Evolutionary conservation across 2,888 invertebrate genomes (phyloP).

Genomic region (Schizotus pectinicornis): DNA sequence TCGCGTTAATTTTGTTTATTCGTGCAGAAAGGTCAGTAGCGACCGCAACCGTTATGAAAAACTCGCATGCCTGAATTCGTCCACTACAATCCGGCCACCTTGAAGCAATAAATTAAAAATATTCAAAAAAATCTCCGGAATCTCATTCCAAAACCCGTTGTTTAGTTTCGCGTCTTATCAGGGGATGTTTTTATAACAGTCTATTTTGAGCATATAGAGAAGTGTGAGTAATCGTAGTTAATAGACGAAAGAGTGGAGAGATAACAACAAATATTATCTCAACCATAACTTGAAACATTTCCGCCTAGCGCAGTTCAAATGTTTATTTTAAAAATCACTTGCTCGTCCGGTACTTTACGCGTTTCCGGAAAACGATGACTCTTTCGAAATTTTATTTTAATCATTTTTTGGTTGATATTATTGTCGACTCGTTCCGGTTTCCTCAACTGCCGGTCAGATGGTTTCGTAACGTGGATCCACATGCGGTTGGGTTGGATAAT

Average conservation of each 20-base stretch:
- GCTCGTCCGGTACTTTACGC: slow-evolving; percentile 35
- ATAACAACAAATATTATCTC: slow-evolving; percentile 39
- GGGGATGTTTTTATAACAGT: too few relatives aligned
- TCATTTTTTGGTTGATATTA: slow-evolving; percentile 10
- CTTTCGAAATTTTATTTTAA: slow-evolving; percentile 19
- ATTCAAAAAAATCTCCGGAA: too few relatives aligned
- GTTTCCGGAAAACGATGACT: slow-evolving; percentile 32
- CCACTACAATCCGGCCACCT: too few relatives aligned
- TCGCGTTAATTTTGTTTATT: too few relatives aligned
- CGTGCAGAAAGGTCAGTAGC: too few relatives aligned
- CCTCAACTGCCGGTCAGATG: slow-evolving; percentile 5
- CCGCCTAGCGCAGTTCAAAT: slow-evolving; percentile 43
- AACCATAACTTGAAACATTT: slow-evolving; percentile 39
- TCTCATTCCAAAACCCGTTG: too few relatives aligned
- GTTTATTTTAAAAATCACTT: slow-evolving; percentile 36
- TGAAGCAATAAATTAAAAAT: too few relatives aligned
- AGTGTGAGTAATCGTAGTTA: slow-evolving; percentile 26
- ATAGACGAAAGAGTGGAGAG: slow-evolving; percentile 30
- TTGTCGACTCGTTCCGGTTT: slow-evolving; percentile 7
- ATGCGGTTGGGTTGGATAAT: slow-evolving; percentile 2
- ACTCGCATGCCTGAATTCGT: too few relatives aligned
- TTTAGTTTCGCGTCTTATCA: too few relatives aligned
- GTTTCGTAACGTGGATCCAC: slow-evolving; percentile 1
- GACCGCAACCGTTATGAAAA: too few relatives aligned
- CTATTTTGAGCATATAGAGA: background rate